Conservation (phyloP, 92 coral and sea anemone genomes). For the Palythoa grandis region DNA sequence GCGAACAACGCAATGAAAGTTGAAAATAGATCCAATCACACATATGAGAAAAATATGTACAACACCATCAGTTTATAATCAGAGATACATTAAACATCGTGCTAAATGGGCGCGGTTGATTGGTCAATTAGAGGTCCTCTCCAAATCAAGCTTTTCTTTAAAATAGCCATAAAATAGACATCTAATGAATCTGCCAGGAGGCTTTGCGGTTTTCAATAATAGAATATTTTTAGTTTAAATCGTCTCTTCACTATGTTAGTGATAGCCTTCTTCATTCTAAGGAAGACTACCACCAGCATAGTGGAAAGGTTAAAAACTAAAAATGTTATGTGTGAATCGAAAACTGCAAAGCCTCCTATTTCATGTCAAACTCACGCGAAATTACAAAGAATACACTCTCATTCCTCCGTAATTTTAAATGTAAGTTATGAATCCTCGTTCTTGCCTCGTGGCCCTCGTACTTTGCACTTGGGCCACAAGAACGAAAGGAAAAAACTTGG, state of each 20-base stretch:
- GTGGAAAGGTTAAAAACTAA: background rate
- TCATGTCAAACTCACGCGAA: background rate
- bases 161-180: too few species aligned
- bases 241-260: background rate
- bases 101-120: background rate
- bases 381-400: background rate
- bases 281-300: background rate
- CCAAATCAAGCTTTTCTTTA: background rate
- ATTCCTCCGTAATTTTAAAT: background rate
- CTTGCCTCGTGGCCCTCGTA: background rate
- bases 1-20: background rate
- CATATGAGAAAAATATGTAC: background rate
- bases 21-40: background rate
- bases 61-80: background rate
- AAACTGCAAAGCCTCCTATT: background rate
- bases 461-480: background rate
- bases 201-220: background rate
- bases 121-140: background rate
- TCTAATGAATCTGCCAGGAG: too few species aligned
- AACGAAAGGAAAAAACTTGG: background rate
- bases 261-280: background rate
- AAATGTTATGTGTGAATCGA: background rate
- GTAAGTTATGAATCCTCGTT: background rate
- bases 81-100: background rate
- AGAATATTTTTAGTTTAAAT: background rate